Evolutionary conservation across 2,888 invertebrate genomes (phyloP), one percentile per base, ranked within the genome.

Genomic region (Athetis lepigone): DNA sequence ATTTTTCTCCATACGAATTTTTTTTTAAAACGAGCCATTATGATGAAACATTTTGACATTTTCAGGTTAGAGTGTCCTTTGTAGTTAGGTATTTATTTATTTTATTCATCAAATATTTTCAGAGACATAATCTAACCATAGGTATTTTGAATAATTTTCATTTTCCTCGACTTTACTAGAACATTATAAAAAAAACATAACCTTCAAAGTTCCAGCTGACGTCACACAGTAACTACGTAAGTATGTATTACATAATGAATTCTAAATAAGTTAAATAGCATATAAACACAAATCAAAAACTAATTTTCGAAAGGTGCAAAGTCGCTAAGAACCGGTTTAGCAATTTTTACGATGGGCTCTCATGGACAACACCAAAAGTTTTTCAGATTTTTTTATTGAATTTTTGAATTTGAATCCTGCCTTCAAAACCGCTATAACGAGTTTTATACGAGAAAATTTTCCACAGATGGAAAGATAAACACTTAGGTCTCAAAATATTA

Each of bases 281-380:
- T 5, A 27, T 21, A 27, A 9, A 8, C 8, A 21, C 25, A 56
- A 55, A 47, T n/a, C n/a, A 19, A 19, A 40, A 29, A 9, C 0
- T 0, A 25, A 25, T 40, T 52, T 62, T 21, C 9, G 18, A 60
- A 73, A 52, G 5, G 37, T 18, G n/a, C 11, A 9, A 50, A 39
- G 19, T 67, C 40, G 25, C 13, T 4, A 29, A 36, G n/a, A 67
- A 45, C 74, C 47, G 18, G 60, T 56, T 56, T 4, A 18, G 3
- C 16, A 1, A 50, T 51, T 43, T 68, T 46, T 27, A 25, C 7
- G 29, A 51, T 33, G 8, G 13, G 23, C 16, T 50, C 47, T 61
- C 51, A 56, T 42, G 45, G 69, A 61, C 51, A 45, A 64, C 29
- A 40, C 43, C 19, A 45, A 70, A 57, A 47, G 21, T 16, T 49